Evolutionary conservation across 2,888 invertebrate species (phyloP).

Genomic region (Chrysomela aeneicollis): DNA sequence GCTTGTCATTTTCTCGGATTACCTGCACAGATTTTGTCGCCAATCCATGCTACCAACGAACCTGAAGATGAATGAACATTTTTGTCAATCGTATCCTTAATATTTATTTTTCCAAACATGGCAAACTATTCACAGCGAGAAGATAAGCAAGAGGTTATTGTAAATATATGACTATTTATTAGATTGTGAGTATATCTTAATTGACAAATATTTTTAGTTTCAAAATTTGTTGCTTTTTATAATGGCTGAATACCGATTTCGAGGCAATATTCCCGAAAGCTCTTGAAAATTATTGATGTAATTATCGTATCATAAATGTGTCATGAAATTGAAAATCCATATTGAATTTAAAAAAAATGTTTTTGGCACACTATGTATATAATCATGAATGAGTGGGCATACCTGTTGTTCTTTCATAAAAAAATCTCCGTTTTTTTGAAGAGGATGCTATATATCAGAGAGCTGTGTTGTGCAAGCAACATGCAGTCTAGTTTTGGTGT

Average conservation of each 20-base stretch:
- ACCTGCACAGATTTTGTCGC: background rate
- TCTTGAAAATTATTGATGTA: too few species aligned
- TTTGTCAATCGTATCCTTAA: background rate
- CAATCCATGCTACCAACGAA: background rate
- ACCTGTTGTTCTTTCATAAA: too few species aligned
- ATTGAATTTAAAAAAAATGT: too few species aligned
- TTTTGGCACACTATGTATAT: too few species aligned
- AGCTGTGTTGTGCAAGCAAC: background rate
- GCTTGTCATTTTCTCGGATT: slow-evolving; percentile 2
- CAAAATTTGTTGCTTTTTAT: too few species aligned
- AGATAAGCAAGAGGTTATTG: background rate
- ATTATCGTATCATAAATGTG: too few species aligned
- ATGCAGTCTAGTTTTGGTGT: slow-evolving; percentile 1
- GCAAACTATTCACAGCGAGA: background rate
- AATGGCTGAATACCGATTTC: too few species aligned
- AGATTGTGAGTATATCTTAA: too few species aligned
- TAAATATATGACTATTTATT: background rate
- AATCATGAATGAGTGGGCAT: too few species aligned
- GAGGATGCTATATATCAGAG: background rate
- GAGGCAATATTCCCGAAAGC: too few species aligned
- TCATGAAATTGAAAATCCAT: too few species aligned
- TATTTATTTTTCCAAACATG: background rate
- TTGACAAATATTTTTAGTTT: too few species aligned
- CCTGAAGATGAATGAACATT: background rate
- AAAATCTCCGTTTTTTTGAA: background rate